Conservation (phyloP, 2,113 vertebrate species). For the Sphyrna mokarran region DNA sequence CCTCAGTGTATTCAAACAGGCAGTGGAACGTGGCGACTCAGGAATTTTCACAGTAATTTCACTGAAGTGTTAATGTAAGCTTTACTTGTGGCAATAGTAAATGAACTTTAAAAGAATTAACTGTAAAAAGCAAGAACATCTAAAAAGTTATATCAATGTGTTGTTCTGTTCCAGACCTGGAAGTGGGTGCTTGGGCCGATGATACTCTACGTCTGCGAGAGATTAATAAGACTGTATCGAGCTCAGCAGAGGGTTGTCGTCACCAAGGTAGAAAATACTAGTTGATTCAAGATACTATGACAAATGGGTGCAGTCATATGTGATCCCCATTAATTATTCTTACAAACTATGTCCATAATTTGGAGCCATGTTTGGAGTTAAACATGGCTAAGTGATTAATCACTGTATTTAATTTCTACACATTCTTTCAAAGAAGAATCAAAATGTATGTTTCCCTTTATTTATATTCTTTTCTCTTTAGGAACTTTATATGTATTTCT, state of each 20-base stretch:
- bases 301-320: background rate
- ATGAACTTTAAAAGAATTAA: background rate
- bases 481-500: background rate
- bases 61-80: too few species aligned
- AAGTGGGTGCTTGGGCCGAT: slow-evolving; percentile 76
- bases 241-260: slow-evolving; percentile 67
- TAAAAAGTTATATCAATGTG: background rate
- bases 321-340: background rate
- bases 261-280: slow-evolving; percentile 65
- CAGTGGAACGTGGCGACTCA: too few species aligned
- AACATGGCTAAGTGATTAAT: background rate
- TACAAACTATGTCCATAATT: background rate
- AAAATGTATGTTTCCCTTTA: background rate
- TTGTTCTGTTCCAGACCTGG: slow-evolving; percentile 69
- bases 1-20: too few species aligned
- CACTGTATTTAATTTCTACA: background rate
- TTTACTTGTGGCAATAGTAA: too few species aligned
- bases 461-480: background rate
- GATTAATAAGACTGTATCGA: slow-evolving; percentile 69
- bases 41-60: too few species aligned
- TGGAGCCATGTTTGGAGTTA: background rate
- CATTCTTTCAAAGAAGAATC: background rate
- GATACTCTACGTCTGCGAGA: slow-evolving; percentile 75
- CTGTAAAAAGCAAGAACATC: too few species aligned
- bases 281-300: background rate